Conservation (phyloP, 2,888 invertebrate species). For the Aleiodes leptofemur region DNA sequence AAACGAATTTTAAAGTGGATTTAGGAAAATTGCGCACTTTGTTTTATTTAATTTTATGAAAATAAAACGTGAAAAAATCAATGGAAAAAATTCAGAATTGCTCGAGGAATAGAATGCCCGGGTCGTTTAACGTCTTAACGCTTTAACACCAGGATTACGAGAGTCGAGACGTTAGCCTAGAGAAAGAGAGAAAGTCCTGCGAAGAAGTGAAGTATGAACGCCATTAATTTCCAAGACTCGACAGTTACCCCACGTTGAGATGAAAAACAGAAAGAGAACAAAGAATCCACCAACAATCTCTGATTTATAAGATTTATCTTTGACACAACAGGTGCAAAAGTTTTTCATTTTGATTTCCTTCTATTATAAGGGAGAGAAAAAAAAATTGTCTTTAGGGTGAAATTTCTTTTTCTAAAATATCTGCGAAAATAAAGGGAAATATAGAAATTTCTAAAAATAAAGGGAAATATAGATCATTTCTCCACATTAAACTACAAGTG, state of each 20-base stretch:
- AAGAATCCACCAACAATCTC: conserved; percentile 46
- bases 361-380: too few species aligned
- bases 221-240: conserved; percentile 65
- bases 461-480: too few species aligned
- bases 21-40: too few species aligned
- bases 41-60: too few species aligned
- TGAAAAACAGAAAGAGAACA: conserved; percentile 41
- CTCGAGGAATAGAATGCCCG: conserved; percentile 29
- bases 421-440: too few species aligned
- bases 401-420: too few species aligned
- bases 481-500: too few species aligned
- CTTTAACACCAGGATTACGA: conserved; percentile 68
- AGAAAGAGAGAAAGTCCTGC: conserved; percentile 53
- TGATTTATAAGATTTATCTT: conserved; percentile 51
- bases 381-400: too few species aligned
- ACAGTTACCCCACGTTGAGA: conserved; percentile 40
- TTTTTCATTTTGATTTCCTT: too few species aligned
- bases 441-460: too few species aligned
- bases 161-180: conserved; percentile 55
- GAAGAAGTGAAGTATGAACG: conserved; percentile 65
- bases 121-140: conserved; percentile 57
- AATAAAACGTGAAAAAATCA: not conserved
- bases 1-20: too few species aligned
- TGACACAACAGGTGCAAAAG: conserved; percentile 15
- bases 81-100: conserved; percentile 35